Percentiles rank a stretch among this genome's conserved stretches.
phyloP scores from a whole-genome alignment of 2,113 vertebrate species.

The Otocyon megalotis region DNA sequence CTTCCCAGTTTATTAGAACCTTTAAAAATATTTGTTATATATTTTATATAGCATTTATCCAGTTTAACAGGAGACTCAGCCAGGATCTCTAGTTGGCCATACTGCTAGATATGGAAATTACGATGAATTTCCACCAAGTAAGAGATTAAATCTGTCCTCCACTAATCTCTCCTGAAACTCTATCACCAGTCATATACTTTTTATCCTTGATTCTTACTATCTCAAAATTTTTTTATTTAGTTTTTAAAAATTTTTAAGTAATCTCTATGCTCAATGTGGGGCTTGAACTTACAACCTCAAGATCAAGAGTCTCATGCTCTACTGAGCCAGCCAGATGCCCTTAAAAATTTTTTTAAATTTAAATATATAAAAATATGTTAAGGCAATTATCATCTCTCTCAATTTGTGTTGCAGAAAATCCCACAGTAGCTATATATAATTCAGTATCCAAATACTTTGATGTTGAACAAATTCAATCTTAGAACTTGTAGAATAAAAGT shows the following conservation, averaged over 20 bases:
- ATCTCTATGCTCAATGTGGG: neutral
- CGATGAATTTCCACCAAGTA: neutral
- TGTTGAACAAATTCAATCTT: conserved; percentile 38
- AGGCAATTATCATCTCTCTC: neutral
- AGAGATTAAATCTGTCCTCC: conserved; percentile 17
- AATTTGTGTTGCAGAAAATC: neutral
- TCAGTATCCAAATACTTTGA: neutral
- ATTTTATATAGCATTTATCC: neutral
- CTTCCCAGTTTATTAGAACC: neutral
- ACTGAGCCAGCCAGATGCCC: neutral
- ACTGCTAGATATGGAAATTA: neutral
- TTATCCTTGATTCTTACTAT: neutral
- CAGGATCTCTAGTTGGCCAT: neutral
- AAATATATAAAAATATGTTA: conserved; percentile 48
- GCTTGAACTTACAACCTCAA: neutral
- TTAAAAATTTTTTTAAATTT: neutral
- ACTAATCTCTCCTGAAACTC: neutral
- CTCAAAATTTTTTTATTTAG: neutral
- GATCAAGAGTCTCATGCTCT: neutral
- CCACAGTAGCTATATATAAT: conserved; percentile 21
- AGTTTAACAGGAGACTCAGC: neutral
- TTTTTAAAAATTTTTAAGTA: neutral
- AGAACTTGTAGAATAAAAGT: conserved; percentile 47
- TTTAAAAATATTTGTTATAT: neutral
- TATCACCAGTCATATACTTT: neutral